Base-by-base conservation (phyloP, 2,113 vertebrate genomes). In the Lepus americanus region DNA sequence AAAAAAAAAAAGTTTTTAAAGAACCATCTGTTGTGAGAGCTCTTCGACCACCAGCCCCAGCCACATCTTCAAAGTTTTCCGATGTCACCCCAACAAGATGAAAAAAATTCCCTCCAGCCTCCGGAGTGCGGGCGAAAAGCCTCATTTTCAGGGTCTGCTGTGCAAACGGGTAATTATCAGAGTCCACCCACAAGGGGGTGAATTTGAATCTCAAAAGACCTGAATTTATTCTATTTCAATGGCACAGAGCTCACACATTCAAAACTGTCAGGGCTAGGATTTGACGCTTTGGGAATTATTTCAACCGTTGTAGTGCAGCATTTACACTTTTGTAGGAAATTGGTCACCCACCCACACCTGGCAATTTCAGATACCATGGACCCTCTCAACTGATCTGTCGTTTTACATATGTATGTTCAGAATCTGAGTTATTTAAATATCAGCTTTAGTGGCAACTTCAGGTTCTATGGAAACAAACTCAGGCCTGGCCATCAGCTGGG, bases 141-240 rank as follows among this genome's bases (percentile, higher is more conserved):
- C 73, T 53, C 70, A 10, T 53, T 44, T 12, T 73, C 64, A 44
- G 76, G 11, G 73, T 95, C 81, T 85, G 95, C 59, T 6, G 16
- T 31, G 85, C 72, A 74, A 80, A 20, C 1, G 16, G 36, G 81
- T 44, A 69, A 87, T 95, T 87, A 94, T 90, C 90, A 59, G 72
- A 79, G 51, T 96, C 72, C 87, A 79, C 73, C 84, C 95, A 63
- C 77, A 81, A 85, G 92, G 93, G 95, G 92, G 77, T 94, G 77
- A 44, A 94, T 96, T 94, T 95, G 92, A 97, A 96, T 95, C 90
- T 97, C 90, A 86, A 95, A 97, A 93, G 96, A 92, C 63, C 81
- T 93, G 87, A 70, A 70, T 91, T 66, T 77, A 78, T 94, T 82
- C 94, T 82, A 6, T 86, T 59, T 92, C 90, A 97, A 87, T 95